Conservation (phyloP, 2,888 invertebrate species). For the Drosophila prolongata region DNA sequence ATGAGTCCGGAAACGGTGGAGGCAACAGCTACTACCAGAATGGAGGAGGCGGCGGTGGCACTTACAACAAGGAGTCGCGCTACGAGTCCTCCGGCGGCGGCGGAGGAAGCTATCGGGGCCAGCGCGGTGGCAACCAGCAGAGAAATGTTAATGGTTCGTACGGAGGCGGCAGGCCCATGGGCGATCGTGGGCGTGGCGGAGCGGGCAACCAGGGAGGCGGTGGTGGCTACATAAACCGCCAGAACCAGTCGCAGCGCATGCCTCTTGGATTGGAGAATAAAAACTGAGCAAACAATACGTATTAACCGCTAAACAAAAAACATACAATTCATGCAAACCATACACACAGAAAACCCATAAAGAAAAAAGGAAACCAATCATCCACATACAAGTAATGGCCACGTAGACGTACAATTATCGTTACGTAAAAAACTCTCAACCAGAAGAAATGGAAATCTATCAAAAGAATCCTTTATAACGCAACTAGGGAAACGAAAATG, state of each 20-base stretch:
- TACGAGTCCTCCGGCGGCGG: constrained; percentile 69
- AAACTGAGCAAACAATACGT: constrained; percentile 64
- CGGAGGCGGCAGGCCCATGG: constrained; percentile 68
- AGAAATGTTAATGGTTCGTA: constrained; percentile 73
- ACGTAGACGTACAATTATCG: constrained; percentile 61
- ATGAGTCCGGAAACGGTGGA: constrained; percentile 73
- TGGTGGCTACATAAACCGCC: constrained; percentile 79
- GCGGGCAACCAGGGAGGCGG: constrained; percentile 38
- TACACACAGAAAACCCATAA: constrained; percentile 36
- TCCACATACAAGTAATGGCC: constrained; percentile 39
- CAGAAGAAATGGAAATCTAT: constrained; percentile 35
- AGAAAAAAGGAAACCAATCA: constrained; percentile 36
- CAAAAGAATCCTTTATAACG: constrained; percentile 23
- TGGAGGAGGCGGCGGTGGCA: constrained; percentile 66
- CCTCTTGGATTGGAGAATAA: constrained; percentile 77
- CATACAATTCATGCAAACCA: constrained; percentile 43
- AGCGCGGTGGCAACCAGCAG: constrained; percentile 75
- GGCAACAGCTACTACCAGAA: constrained; percentile 71
- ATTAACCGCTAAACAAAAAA: constrained; percentile 34
- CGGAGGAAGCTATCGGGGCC: constrained; percentile 76
- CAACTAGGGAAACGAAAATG: constrained; percentile 23
- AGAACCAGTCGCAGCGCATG: constrained; percentile 66
- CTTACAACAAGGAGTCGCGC: constrained; percentile 72
- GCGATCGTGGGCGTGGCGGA: constrained; percentile 64
- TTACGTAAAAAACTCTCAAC: constrained; percentile 53